Percentiles rank a stretch among this genome's conserved stretches.
These are phyloP conservation scores for Rhyzopertha dominica DNA, from an alignment of 1,140 invertebrate species.

Conservation along the genomic window DNA sequence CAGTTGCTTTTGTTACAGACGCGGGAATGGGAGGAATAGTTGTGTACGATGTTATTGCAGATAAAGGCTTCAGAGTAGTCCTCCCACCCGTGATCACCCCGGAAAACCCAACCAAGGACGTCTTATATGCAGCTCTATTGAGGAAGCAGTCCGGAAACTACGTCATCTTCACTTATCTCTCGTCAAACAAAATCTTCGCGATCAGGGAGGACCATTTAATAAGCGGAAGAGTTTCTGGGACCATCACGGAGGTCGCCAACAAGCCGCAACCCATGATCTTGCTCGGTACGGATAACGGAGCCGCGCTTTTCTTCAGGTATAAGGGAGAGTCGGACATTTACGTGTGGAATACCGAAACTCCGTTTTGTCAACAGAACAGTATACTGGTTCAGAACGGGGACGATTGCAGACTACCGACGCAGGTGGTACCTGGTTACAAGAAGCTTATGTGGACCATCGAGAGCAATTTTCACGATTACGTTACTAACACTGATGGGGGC, in stretches of 20 bases:
- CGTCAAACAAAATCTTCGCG: conserved; percentile 51
- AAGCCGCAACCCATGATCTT: conserved; percentile 55
- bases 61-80: conserved; percentile 52
- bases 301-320: conserved; percentile 54
- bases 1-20: conserved; percentile 53
- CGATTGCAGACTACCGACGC: conserved; percentile 56
- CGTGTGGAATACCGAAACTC: conserved; percentile 55
- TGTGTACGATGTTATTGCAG: conserved; percentile 51
- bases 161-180: conserved; percentile 57
- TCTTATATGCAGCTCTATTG: conserved; percentile 54
- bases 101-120: conserved; percentile 45
- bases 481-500: conserved; percentile 54
- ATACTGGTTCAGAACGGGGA: conserved; percentile 53
- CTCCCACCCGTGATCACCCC: conserved; percentile 50
- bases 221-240: conserved; percentile 47
- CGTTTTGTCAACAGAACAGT: conserved; percentile 53
- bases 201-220: conserved; percentile 51
- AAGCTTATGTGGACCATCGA: conserved; percentile 58
- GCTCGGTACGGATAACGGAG: conserved; percentile 56
- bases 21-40: conserved; percentile 55
- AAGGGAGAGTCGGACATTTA: conserved; percentile 57
- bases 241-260: conserved; percentile 51
- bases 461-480: conserved; percentile 61
- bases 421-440: conserved; percentile 54
- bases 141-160: conserved; percentile 48